Conservation (phyloP, 2,888 invertebrate species). For the Sussaba pulchella region DNA sequence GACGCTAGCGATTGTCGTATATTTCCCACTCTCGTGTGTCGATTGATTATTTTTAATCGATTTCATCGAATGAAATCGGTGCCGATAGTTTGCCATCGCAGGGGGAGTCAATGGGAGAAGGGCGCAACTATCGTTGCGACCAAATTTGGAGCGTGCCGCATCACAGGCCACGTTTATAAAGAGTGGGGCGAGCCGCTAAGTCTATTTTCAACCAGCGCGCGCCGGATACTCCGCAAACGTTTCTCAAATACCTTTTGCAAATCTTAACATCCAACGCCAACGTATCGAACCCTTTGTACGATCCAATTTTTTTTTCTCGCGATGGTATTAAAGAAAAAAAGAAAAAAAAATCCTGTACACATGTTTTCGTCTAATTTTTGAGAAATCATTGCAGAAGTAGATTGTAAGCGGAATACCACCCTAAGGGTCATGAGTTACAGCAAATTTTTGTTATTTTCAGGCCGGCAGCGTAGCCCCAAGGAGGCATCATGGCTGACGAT, state of each 20-base stretch:
- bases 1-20: too few species aligned
- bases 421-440: constrained; percentile 8
- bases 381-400: neutral
- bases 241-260: constrained; percentile 48
- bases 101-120: constrained; percentile 56
- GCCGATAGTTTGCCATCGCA: constrained; percentile 18
- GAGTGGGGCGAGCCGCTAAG: constrained; percentile 83
- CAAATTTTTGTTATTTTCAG: constrained; percentile 84
- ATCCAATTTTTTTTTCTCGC: constrained; percentile 5
- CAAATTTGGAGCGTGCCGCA: constrained; percentile 86
- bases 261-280: neutral
- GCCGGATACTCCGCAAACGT: constrained; percentile 80
- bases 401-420: neutral
- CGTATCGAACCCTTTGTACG: neutral
- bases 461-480: constrained; percentile 86
- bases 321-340: neutral
- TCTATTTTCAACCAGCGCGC: constrained; percentile 82
- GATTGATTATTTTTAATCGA: neutral
- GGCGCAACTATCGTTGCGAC: constrained; percentile 84
- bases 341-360: neutral
- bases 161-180: constrained; percentile 70
- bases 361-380: neutral
- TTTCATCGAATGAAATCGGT: constrained; percentile 19
- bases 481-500: constrained; percentile 95
- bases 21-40: neutral